These are phyloP conservation scores for Actias luna DNA, from an alignment of 2,888 invertebrate species.

Conservation along the genomic window DNA sequence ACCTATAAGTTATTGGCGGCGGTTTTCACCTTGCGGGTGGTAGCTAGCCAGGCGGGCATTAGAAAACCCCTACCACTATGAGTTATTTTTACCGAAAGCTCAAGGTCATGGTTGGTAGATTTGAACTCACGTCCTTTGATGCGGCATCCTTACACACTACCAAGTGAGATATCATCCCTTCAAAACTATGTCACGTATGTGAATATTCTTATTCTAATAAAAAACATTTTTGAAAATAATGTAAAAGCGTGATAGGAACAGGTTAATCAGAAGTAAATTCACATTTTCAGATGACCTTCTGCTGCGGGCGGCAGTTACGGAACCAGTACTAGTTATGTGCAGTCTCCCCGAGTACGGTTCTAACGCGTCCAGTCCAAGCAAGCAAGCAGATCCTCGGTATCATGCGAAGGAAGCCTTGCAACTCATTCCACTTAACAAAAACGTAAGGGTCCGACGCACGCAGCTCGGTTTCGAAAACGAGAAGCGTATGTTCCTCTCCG, in stretches of 20 bases:
- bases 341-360: slow-evolving; percentile 81
- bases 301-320: slow-evolving; percentile 83
- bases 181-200: background rate
- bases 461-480: slow-evolving; percentile 84
- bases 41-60: too few relatives aligned
- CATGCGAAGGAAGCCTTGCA: slow-evolving; percentile 80
- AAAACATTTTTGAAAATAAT: background rate
- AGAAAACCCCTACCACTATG: too few relatives aligned
- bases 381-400: slow-evolving; percentile 79
- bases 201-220: background rate
- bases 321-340: slow-evolving; percentile 85
- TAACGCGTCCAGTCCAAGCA: slow-evolving; percentile 70
- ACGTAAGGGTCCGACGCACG: slow-evolving; percentile 74
- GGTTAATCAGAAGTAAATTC: background rate
- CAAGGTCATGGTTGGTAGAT: too few relatives aligned
- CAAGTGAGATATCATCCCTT: too few relatives aligned
- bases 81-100: too few relatives aligned
- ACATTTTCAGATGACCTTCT: slow-evolving; percentile 76
- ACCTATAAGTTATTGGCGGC: too few relatives aligned
- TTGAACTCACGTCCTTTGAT: too few relatives aligned
- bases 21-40: too few relatives aligned
- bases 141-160: too few relatives aligned
- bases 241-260: background rate
- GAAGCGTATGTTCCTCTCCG: slow-evolving; percentile 83
- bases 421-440: slow-evolving; percentile 68